These are phyloP conservation scores for Odontomyia ornata DNA, from an alignment of 2,888 invertebrate species.

Conservation along the genomic window DNA sequence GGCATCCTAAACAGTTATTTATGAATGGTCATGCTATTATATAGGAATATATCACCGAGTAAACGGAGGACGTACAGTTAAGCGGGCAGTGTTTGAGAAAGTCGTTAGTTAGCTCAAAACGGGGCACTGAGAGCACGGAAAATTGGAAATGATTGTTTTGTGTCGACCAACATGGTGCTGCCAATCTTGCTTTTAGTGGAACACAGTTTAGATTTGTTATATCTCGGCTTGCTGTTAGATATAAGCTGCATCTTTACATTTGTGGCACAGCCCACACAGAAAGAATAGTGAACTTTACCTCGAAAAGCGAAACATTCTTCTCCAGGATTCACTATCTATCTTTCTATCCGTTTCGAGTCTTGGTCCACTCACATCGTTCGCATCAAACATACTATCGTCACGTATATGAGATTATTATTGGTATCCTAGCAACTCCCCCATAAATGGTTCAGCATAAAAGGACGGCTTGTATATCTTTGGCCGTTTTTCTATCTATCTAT, in stretches of 20 bases:
- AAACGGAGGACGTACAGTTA: slow-evolving; percentile 38
- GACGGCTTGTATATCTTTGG: slow-evolving; percentile 33
- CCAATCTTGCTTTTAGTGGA: background rate
- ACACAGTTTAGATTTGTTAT: slow-evolving; percentile 47
- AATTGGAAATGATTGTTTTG: slow-evolving; percentile 48
- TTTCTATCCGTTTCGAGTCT: background rate
- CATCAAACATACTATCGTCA: slow-evolving; percentile 44
- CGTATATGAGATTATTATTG: slow-evolving; percentile 51
- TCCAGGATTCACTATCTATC: background rate
- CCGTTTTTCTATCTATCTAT: slow-evolving; percentile 19
- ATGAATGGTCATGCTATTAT: slow-evolving; percentile 47
- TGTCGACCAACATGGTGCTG: slow-evolving; percentile 18
- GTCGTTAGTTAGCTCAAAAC: slow-evolving; percentile 46
- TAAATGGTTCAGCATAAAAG: slow-evolving; percentile 43
- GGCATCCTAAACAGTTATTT: slow-evolving; percentile 49
- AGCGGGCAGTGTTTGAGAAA: slow-evolving; percentile 31
- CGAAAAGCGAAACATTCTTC: background rate
- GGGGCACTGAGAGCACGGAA: background rate
- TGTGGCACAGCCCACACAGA: background rate
- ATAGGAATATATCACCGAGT: slow-evolving; percentile 42
- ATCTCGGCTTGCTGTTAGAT: slow-evolving; percentile 20
- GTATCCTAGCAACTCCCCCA: slow-evolving; percentile 51
- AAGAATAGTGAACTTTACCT: background rate
- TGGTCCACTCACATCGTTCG: slow-evolving; percentile 28
- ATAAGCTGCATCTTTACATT: slow-evolving; percentile 18